Percentiles rank a stretch among this genome's conserved stretches.
Evolutionary conservation across 2,888 invertebrate genomes (phyloP).

Genomic region (Phortica okadai): DNA sequence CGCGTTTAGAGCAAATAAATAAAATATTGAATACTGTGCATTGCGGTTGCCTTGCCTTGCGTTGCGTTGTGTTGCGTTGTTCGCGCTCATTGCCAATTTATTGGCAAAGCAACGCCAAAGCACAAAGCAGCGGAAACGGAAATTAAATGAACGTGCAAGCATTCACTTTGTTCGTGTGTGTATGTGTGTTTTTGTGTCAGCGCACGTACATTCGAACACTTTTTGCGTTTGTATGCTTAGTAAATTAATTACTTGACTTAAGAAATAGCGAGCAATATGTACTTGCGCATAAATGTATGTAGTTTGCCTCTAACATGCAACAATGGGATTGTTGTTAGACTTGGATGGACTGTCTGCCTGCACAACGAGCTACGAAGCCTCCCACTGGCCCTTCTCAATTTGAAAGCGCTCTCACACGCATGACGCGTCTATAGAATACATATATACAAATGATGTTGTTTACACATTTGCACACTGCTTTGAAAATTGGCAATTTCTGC

Average conservation of each 20-base stretch:
- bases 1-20: constrained; percentile 14
- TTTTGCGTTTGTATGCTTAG: constrained; percentile 45
- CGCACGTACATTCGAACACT: background rate
- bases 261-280: constrained; percentile 23
- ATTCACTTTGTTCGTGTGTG: constrained; percentile 15
- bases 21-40: constrained; percentile 25
- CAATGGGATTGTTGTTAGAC: too few relatives aligned
- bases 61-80: background rate
- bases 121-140: constrained; percentile 27
- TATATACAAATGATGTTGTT: constrained; percentile 54
- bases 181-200: background rate
- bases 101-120: constrained; percentile 21
- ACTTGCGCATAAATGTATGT: background rate
- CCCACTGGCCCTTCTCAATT: too few relatives aligned
- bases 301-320: too few relatives aligned
- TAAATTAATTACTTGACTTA: constrained; percentile 66
- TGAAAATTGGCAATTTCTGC: constrained; percentile 55
- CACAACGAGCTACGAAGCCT: too few relatives aligned
- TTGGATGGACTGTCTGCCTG: too few relatives aligned
- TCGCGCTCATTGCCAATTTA: constrained; percentile 12
- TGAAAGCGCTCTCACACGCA: too few relatives aligned
- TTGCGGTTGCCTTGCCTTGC: background rate
- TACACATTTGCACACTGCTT: constrained; percentile 38
- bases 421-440: too few relatives aligned
- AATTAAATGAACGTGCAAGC: constrained; percentile 27